A percentile compares a stretch with the other conserved stretches of the same genome.
Evolutionary conservation across 2,888 invertebrate genomes (phyloP).

Genomic region (Megastigmus dorsalis): DNA sequence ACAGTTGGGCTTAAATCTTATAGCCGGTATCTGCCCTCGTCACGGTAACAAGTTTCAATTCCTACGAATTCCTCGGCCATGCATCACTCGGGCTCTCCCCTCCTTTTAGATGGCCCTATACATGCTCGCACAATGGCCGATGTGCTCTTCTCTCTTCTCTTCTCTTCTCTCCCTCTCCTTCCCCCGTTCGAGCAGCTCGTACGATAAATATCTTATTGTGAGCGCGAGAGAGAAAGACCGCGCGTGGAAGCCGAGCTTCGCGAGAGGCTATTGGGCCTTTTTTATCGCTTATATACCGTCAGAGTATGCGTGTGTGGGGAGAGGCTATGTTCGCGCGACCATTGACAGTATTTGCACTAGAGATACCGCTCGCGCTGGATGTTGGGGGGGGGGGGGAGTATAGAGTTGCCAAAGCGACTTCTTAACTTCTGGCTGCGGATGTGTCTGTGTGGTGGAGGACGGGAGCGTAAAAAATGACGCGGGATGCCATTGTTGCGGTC

Average conservation of each 20-base stretch:
- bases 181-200: conserved; percentile 50
- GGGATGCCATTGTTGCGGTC: too few relatives aligned
- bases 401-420: conserved; percentile 29
- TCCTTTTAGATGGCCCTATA: too few relatives aligned
- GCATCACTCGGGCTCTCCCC: conserved; percentile 67
- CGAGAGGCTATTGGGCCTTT: too few relatives aligned
- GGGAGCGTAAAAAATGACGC: too few relatives aligned
- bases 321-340: not conserved
- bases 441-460: too few relatives aligned
- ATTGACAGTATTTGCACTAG: not conserved
- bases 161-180: not conserved
- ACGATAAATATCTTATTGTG: conserved; percentile 73
- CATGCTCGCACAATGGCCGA: too few relatives aligned
- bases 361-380: not conserved
- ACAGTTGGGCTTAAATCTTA: conserved; percentile 70
- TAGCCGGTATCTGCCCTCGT: conserved; percentile 66
- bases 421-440: conserved; percentile 7
- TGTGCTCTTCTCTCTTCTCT: not conserved
- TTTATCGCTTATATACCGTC: too few relatives aligned
- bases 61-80: conserved; percentile 72
- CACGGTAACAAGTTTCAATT: conserved; percentile 73
- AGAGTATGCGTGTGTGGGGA: too few relatives aligned
- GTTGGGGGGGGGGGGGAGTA: not conserved
- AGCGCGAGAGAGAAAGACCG: conserved; percentile 63
- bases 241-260: too few relatives aligned